These are phyloP conservation scores for Hydrolagus colliei DNA, from an alignment of 2,797 vertebrate species.

Conservation along the genomic window DNA sequence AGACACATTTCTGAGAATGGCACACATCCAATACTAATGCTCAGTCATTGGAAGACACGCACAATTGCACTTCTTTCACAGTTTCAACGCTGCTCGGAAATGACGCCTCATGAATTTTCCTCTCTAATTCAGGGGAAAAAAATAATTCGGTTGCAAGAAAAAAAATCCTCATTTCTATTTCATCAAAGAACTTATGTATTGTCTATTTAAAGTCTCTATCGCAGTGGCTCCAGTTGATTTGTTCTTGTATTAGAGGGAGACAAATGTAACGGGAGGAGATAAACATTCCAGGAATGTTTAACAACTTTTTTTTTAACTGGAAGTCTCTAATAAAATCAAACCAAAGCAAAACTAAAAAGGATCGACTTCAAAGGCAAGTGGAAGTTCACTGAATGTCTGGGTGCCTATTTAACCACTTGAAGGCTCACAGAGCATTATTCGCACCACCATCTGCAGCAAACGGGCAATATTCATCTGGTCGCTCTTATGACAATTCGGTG, in stretches of 20 bases:
- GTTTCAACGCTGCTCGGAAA: background rate
- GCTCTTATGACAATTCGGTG: background rate
- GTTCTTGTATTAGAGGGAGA: background rate
- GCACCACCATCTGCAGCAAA: background rate
- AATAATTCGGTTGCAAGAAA: too few relatives aligned
- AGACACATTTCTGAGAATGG: too few relatives aligned
- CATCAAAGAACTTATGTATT: background rate
- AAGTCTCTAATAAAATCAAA: slow-evolving; percentile 58
- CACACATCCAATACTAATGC: too few relatives aligned
- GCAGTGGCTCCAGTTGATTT: background rate
- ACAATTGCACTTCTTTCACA: background rate
- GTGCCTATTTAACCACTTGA: background rate
- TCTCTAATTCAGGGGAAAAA: too few relatives aligned
- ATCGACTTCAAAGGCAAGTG: slow-evolving; percentile 57
- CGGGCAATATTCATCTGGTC: background rate
- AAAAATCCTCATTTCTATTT: background rate
- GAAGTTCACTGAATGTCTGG: slow-evolving; percentile 46
- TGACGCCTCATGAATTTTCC: background rate
- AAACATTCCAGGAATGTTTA: slow-evolving; percentile 12
- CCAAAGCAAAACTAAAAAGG: slow-evolving; percentile 47
- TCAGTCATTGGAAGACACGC: too few relatives aligned
- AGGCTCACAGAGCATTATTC: background rate
- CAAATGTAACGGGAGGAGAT: background rate
- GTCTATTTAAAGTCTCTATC: background rate
- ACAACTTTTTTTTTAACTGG: slow-evolving; percentile 33